Percentiles rank a stretch among this genome's conserved stretches.
These are phyloP conservation scores for Hipposideros armiger DNA, from an alignment of 2,113 vertebrate genomes.

Conservation along the genomic window DNA sequence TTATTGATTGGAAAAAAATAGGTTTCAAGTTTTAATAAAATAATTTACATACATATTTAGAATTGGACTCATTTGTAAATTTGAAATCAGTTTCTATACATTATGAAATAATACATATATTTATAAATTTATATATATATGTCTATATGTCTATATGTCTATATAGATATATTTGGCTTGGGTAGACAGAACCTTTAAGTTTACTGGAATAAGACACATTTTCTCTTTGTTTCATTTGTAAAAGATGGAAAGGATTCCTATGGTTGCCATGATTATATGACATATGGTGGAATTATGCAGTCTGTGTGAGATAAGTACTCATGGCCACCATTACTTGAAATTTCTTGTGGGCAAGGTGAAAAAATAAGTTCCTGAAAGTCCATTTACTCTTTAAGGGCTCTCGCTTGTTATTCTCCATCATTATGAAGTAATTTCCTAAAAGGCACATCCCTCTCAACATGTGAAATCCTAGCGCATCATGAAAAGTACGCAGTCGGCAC, in stretches of 20 bases:
- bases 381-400: slow-evolving; percentile 38
- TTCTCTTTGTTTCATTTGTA: neutral
- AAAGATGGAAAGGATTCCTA: neutral
- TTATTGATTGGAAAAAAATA: neutral
- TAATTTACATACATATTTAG: neutral
- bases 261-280: neutral
- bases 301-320: neutral
- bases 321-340: slow-evolving; percentile 49
- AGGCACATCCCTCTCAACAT: neutral
- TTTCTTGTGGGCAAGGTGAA: neutral
- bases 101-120: neutral
- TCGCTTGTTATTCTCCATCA: neutral
- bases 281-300: neutral
- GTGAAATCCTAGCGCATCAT: neutral
- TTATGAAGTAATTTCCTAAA: slow-evolving; percentile 58
- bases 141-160: neutral
- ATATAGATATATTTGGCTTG: neutral
- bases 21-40: neutral
- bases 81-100: neutral
- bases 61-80: neutral
- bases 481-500: neutral
- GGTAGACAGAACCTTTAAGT: neutral
- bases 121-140: neutral
- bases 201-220: neutral
- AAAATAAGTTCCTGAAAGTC: slow-evolving; percentile 44